phyloP scores from a whole-genome alignment of 1,140 invertebrate species.

The Rhyzopertha dominica region DNA sequence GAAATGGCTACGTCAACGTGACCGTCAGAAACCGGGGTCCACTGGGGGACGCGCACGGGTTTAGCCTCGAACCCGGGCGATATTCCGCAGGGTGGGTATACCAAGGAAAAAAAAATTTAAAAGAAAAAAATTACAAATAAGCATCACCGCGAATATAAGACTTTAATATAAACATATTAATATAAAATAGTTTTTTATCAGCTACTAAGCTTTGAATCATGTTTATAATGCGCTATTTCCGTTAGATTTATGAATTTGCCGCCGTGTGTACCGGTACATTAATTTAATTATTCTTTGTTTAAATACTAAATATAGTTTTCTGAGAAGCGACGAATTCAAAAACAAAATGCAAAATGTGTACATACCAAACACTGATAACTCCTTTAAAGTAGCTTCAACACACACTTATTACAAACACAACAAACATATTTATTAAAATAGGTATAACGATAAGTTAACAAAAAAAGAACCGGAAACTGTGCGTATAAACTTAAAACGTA shows the following conservation, averaged over 20 bases:
- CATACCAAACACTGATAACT: conserved; percentile 11
- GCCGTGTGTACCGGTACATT: too few relatives aligned
- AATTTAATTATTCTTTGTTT: too few relatives aligned
- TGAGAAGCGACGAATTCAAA: neutral
- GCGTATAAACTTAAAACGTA: conserved; percentile 23
- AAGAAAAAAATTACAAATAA: conserved; percentile 13
- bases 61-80: conserved; percentile 46
- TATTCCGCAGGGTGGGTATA: conserved; percentile 1
- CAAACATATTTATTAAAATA: conserved; percentile 42
- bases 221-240: too few relatives aligned
- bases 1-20: conserved; percentile 67
- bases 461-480: too few relatives aligned
- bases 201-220: too few relatives aligned
- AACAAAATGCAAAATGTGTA: conserved; percentile 8
- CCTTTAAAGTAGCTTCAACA: conserved; percentile 11
- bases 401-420: conserved; percentile 43
- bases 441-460: too few relatives aligned
- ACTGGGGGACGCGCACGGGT: conserved; percentile 62
- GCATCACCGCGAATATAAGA: too few relatives aligned
- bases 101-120: conserved; percentile 13
- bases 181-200: too few relatives aligned
- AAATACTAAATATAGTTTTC: too few relatives aligned
- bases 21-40: conserved; percentile 63
- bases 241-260: too few relatives aligned
- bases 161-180: too few relatives aligned